A percentile compares a stretch with the other conserved stretches of the same genome.
Conservation (phyloP, 1,140 invertebrate genomes). For the Saccostrea glomerata region DNA sequence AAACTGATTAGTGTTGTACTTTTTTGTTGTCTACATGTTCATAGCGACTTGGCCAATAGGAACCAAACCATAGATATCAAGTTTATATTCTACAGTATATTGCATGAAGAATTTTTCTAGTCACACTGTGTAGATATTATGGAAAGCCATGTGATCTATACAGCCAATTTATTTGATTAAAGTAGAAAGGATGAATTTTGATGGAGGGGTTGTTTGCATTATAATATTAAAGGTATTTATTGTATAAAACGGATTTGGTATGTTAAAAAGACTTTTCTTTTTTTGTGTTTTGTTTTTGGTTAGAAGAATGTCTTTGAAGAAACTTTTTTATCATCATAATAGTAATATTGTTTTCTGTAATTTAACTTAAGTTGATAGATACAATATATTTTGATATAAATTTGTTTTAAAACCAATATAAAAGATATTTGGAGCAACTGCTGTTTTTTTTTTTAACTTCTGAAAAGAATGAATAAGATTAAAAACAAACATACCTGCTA, state of each 20-base stretch:
- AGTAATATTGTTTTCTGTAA: too few species aligned
- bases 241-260: not conserved
- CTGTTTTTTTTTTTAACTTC: too few species aligned
- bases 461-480: too few species aligned
- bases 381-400: too few species aligned
- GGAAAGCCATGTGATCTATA: not conserved
- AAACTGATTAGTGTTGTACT: not conserved
- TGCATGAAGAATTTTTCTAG: not conserved
- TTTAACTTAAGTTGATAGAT: too few species aligned
- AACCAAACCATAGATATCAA: not conserved
- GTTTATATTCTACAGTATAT: not conserved
- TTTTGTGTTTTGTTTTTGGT: not conserved
- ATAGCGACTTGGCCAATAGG: not conserved
- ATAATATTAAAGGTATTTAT: not conserved
- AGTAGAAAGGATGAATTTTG: not conserved
- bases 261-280: not conserved
- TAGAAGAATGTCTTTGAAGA: not conserved
- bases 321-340: not conserved
- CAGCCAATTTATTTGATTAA: not conserved
- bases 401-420: too few species aligned
- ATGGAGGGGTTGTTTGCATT: not conserved
- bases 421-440: too few species aligned
- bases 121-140: constrained; percentile 29
- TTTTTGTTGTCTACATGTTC: constrained; percentile 8
- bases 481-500: too few species aligned